Base-by-base conservation (phyloP, 2,797 vertebrate species). In the Leuciscus waleckii region DNA sequence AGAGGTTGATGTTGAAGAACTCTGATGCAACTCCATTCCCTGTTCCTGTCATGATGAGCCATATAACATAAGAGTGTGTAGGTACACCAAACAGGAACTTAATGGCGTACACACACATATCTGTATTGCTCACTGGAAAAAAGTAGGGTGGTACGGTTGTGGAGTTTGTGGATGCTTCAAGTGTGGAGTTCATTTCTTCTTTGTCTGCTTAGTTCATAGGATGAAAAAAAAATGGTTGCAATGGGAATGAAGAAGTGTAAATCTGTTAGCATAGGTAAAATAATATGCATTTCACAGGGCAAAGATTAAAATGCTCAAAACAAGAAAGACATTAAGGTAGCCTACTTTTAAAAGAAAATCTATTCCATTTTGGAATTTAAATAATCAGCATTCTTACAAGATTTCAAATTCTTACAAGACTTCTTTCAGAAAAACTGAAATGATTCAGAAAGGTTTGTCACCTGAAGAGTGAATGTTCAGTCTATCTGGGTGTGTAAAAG, bases 1-100 rank as follows among this genome's bases (percentile, higher is more conserved):
- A 73, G n/a, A 73, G 26, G 74, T 63, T 73, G 1, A 74, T 61
- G n/a, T 46, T 73, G 69, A 82, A 82, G 41, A 17, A 63, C 17
- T 82, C 69, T 61, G n/a, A 73, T 32, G 80, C 17, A 46, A 73
- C 39, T 61, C 54, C 54, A 21, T 43, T 37, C 41, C 41, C 8
- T 35, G 6, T 49, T 10, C 77, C 67, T 58, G 19, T 70, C 37
- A 39, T 19, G 26, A 82, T 82, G 37, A 73, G 26, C 68, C 68
- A 73, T 29, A 73, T 14, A 43, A 82, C 1, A 35, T 73, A 82
- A 0, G n/a, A 61, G 16, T 82, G 37, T 32, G 6, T 21, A 9
- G 69, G 19, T 43, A 82, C 29, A 11, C 79, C 79, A 39, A 41
- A 58, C 23, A 81, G 11, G 17, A 82, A 56, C 43, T 61, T 16